Base-by-base conservation (phyloP, 2,888 invertebrate species). In the Pheosia gnoma region DNA sequence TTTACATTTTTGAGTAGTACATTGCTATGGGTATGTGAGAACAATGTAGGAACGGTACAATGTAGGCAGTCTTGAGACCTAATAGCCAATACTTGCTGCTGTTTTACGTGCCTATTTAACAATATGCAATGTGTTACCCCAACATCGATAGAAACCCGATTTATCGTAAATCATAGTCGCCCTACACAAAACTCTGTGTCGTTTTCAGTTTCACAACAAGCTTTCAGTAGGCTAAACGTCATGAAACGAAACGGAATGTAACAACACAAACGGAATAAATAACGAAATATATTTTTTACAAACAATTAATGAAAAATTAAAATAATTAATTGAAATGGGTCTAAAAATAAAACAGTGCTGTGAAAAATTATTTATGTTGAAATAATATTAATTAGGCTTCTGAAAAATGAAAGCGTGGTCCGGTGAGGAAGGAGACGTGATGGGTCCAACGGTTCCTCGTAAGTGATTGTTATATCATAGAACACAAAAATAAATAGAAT, bases 371-470 rank as follows among this genome's bases (percentile, higher is more conserved):
- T 54, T 54, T 38, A 4, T 38, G 8, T 53, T 53, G 4, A 53
- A 11, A 6, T 37, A 53, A 53, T 0, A 10, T 36, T 11, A 7
- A 41, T 3, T 41, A 58, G 63, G n/a, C 47, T 69, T 64, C 60
- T 43, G 74, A 66, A 76, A 66, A 65, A 91, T 91, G 91, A 80
- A 89, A 57, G 91, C 91, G 59, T 92, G 92, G 92, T 85, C 88
- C 0, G 86, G 86, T 0, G 85, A 84, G 45, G 79, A 77, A 0
- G 79, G 75, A 0, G 91, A 90, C 75, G 84, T 82, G 6, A 92
- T 93, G 93, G 93, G 93, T 9, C 89, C 92, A 3, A 78, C 88
- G 0, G 87, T 93, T 1, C 81, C 88, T 10, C 83, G 92, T 93
- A 78, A 89, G 91, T 89, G 63, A 59, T 25, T 25, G 25, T 25